phyloP scores from a whole-genome alignment of 92 coral and sea anemone species.

The Muricea muricata region DNA sequence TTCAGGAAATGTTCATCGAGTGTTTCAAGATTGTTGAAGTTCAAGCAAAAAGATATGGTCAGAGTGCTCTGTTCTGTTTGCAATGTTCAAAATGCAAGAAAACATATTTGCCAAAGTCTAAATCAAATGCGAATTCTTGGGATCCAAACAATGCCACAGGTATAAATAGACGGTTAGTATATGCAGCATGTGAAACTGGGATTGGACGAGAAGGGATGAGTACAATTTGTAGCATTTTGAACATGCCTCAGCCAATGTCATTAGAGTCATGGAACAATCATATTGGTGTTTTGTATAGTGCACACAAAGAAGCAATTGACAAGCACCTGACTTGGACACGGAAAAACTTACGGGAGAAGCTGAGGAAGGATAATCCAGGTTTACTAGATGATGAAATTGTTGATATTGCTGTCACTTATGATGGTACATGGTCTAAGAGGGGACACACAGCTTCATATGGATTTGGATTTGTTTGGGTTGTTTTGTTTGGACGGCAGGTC shows the following conservation, averaged over 20 bases:
- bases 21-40: conserved; percentile 53
- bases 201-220: conserved; percentile 59
- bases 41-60: conserved; percentile 51
- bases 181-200: conserved; percentile 65
- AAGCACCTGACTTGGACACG: conserved; percentile 23
- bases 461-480: conserved; percentile 37
- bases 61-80: too few species aligned
- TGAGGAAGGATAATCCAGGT: conserved; percentile 28
- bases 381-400: too few species aligned
- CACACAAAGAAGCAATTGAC: conserved; percentile 31
- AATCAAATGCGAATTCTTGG: conserved; percentile 41
- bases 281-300: conserved; percentile 29
- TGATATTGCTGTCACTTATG: too few species aligned
- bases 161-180: conserved; percentile 55
- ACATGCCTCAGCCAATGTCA: conserved; percentile 30
- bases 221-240: conserved; percentile 51
- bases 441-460: conserved; percentile 55
- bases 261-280: too few species aligned
- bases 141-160: too few species aligned
- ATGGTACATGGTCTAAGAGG: conserved; percentile 54
- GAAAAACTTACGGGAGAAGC: conserved; percentile 12
- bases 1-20: conserved; percentile 29
- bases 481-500: conserved; percentile 24
- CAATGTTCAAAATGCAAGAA: conserved; percentile 58
- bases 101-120: conserved; percentile 44